Evolutionary conservation across 2,888 invertebrate species (phyloP).

Genomic region (Drosophila koepferae): DNA sequence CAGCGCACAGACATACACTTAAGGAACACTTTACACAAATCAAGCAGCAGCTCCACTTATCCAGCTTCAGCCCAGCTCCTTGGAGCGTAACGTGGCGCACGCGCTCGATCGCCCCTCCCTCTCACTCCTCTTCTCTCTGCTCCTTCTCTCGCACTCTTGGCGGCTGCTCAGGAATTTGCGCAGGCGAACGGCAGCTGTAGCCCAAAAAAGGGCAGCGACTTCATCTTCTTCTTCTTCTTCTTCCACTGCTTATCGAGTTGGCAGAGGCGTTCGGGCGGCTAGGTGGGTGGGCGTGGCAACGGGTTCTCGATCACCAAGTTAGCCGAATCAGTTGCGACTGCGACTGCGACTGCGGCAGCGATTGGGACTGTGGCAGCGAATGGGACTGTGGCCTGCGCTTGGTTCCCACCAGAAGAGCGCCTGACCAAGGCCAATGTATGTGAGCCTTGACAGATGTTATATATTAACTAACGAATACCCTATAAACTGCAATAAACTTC

Average conservation of each 20-base stretch:
- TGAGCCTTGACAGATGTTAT: neutral
- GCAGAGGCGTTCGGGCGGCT: neutral
- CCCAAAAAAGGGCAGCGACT: slow-evolving; percentile 72
- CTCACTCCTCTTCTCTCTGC: too few relatives aligned
- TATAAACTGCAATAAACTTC: neutral
- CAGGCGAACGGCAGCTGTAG: slow-evolving; percentile 53
- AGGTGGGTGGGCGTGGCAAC: slow-evolving; percentile 13
- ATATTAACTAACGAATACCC: slow-evolving; percentile 14
- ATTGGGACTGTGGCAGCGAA: too few relatives aligned
- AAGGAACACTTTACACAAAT: slow-evolving; percentile 40
- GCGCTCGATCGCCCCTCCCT: slow-evolving; percentile 45
- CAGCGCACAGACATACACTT: neutral
- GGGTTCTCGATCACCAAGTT: slow-evolving; percentile 27
- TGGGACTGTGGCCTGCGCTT: slow-evolving; percentile 35
- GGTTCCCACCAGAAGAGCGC: slow-evolving; percentile 44
- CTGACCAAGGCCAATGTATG: slow-evolving; percentile 22
- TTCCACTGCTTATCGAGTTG: slow-evolving; percentile 16
- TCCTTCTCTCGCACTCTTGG: too few relatives aligned
- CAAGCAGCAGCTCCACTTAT: slow-evolving; percentile 35
- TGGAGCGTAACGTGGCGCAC: slow-evolving; percentile 71
- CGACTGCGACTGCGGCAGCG: slow-evolving; percentile 11
- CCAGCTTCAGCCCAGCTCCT: slow-evolving; percentile 25
- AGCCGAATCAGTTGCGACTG: slow-evolving; percentile 32
- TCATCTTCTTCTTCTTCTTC: slow-evolving; percentile 21
- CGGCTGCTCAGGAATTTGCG: slow-evolving; percentile 46